phyloP scores from a whole-genome alignment of 2,797 vertebrate genomes.

The Erethizon dorsatum region DNA sequence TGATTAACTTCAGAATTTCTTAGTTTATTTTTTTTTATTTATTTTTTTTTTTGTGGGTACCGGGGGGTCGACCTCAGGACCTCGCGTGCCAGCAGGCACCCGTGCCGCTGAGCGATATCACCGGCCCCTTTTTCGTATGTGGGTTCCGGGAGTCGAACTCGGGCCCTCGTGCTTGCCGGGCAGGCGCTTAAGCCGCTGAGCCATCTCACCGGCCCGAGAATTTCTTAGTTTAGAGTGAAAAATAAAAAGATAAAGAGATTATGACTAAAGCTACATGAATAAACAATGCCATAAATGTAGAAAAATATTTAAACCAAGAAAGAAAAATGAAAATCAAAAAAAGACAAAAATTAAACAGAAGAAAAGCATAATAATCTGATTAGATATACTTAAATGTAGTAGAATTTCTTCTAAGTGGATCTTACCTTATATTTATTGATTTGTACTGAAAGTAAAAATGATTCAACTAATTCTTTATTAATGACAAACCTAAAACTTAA shows the following conservation, averaged over 20 bases:
- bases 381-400: not conserved
- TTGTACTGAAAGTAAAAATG: not conserved
- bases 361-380: not conserved
- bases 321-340: not conserved
- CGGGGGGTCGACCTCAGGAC: too few relatives aligned
- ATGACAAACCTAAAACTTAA: not conserved
- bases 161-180: too few relatives aligned
- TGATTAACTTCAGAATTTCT: not conserved
- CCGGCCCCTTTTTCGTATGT: too few relatives aligned
- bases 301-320: not conserved
- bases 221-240: not conserved
- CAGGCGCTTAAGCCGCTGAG: too few relatives aligned
- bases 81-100: too few relatives aligned
- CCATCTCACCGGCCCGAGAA: too few relatives aligned
- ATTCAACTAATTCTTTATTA: not conserved
- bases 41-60: too few relatives aligned
- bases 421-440: not conserved
- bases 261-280: not conserved
- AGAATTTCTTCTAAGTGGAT: not conserved
- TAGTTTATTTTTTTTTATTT: too few relatives aligned
- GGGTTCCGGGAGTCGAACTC: too few relatives aligned
- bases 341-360: not conserved
- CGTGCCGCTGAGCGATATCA: too few relatives aligned
- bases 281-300: not conserved
- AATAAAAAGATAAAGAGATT: not conserved